These are phyloP conservation scores for Pelusios castaneus DNA, from an alignment of 2,113 vertebrate species.

Conservation along the genomic window DNA sequence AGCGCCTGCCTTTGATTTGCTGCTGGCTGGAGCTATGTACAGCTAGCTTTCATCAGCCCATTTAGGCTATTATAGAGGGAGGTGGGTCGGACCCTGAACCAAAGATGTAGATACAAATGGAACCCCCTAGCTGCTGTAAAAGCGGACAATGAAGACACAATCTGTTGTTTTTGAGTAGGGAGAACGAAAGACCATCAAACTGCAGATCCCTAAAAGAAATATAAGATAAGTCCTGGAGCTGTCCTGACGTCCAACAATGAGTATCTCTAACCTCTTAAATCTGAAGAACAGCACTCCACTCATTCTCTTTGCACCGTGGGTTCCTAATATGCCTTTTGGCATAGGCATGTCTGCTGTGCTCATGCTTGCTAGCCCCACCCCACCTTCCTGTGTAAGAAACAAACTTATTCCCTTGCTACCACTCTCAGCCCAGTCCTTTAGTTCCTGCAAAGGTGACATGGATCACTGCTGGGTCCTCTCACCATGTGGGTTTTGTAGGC, in stretches of 20 bases:
- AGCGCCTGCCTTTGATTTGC: background rate
- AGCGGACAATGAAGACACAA: background rate
- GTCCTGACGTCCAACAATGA: accelerated
- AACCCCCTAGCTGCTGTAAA: accelerated
- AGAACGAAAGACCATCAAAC: background rate
- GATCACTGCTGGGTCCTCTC: background rate
- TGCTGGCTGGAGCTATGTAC: background rate
- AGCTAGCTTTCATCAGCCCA: background rate
- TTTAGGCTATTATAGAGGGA: background rate
- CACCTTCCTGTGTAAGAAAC: background rate
- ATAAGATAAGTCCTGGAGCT: background rate
- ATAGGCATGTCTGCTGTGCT: background rate
- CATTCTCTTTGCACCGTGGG: background rate
- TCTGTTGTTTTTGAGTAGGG: background rate
- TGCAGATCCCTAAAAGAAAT: background rate
- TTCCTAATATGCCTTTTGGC: background rate
- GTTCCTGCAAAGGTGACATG: background rate
- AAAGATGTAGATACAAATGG: background rate
- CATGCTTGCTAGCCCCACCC: accelerated
- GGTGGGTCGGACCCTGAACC: background rate
- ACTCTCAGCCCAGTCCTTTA: background rate
- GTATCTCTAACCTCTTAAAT: background rate
- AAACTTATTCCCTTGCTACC: background rate
- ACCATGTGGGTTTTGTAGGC: background rate
- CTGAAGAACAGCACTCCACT: background rate